Percentiles rank a stretch among this genome's conserved stretches.
Evolutionary conservation across 92 coral and sea anemone genomes (phyloP).

Genomic region (Epizoanthus fatuus): DNA sequence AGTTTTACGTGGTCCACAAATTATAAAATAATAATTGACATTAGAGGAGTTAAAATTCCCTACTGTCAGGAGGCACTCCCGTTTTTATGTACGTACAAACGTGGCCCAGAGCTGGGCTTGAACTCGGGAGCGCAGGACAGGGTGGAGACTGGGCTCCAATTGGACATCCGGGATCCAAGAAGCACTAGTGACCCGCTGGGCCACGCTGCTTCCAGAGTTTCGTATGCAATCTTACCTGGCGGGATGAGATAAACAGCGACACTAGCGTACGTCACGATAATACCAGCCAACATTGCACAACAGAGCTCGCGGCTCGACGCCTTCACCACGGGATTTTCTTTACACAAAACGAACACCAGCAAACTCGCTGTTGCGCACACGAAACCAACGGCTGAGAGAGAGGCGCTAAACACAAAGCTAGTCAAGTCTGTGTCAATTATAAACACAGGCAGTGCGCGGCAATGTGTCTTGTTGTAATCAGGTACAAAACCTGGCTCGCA

Average conservation of each 20-base stretch:
- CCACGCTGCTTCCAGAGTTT: no score
- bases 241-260: conserved; percentile 20
- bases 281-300: conserved; percentile 39
- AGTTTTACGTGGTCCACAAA: no score
- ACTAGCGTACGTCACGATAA: conserved; percentile 30
- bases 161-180: no score
- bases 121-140: no score
- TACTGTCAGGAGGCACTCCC: no score
- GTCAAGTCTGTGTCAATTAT: conserved; percentile 24
- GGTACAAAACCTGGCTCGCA: conserved; percentile 60
- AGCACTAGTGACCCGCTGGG: no score
- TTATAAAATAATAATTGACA: no score
- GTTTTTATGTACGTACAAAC: no score
- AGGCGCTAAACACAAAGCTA: conserved; percentile 17
- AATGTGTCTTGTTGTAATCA: conserved; percentile 31
- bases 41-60: no score
- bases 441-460: conserved; percentile 38
- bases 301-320: conserved; percentile 61
- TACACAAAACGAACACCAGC: conserved; percentile 5
- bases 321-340: conserved; percentile 41
- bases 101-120: no score
- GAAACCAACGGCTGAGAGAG: conserved; percentile 32
- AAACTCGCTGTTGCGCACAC: conserved; percentile 25
- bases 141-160: no score
- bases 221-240: conserved; percentile 37